phyloP scores from a whole-genome alignment of 2,797 vertebrate genomes.

The Picus viridis region DNA sequence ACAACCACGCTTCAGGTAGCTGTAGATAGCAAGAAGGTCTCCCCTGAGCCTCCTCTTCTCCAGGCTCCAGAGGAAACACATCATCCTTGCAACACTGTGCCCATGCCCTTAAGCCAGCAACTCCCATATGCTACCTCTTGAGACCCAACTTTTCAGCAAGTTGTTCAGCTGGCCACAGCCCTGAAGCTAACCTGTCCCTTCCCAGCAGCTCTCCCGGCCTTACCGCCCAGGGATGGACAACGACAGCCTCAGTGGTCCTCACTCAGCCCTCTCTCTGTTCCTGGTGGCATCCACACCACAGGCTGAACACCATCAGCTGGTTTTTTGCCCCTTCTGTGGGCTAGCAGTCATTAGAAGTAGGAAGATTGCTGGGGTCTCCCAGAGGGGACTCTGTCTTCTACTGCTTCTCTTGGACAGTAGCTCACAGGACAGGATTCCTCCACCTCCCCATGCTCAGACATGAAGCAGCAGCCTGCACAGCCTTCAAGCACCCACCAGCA shows the following conservation, averaged over 20 bases:
- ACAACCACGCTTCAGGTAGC: too few relatives aligned
- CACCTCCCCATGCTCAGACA: background rate
- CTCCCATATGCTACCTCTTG: too few relatives aligned
- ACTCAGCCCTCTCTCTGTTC: fast-evolving
- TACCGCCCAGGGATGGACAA: background rate
- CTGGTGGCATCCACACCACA: background rate
- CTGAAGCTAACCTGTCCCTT: too few relatives aligned
- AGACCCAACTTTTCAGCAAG: too few relatives aligned
- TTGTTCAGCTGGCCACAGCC: too few relatives aligned
- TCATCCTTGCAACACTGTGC: too few relatives aligned
- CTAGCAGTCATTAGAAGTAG: background rate
- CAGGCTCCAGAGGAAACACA: too few relatives aligned
- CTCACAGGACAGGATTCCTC: background rate
- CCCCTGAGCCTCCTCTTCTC: too few relatives aligned
- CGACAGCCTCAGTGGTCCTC: background rate
- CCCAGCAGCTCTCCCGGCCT: background rate
- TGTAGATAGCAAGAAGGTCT: too few relatives aligned
- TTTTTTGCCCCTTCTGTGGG: background rate
- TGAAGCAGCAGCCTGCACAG: background rate
- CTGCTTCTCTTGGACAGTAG: background rate
- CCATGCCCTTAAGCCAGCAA: too few relatives aligned
- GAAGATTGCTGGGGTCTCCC: background rate
- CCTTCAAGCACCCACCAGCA: background rate
- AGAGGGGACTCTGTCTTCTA: background rate
- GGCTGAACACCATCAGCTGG: background rate